Evolutionary conservation across 2,797 vertebrate species (phyloP).

Genomic region (Mus spretus): DNA sequence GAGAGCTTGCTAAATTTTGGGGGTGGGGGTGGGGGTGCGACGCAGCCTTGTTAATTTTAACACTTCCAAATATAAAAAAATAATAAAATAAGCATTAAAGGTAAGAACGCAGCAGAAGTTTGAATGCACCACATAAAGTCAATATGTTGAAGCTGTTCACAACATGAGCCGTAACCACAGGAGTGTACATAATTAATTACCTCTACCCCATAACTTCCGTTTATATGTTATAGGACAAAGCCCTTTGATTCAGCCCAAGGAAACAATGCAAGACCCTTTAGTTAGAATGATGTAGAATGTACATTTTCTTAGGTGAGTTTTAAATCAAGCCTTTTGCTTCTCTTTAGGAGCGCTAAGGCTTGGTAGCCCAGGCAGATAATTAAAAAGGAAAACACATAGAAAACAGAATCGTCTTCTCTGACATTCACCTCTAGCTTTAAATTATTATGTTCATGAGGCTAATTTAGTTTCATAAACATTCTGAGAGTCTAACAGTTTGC

Average conservation of each 20-base stretch:
- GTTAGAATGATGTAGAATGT: background rate
- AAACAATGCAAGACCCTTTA: background rate
- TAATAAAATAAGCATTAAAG: background rate
- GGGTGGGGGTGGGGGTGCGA: too few species aligned
- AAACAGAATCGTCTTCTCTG: background rate
- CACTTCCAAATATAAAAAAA: slow-evolving; percentile 41
- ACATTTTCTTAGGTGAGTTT: background rate
- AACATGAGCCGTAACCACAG: background rate
- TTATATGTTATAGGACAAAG: background rate
- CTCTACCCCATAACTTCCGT: background rate
- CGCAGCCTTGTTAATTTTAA: background rate
- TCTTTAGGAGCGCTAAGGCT: background rate
- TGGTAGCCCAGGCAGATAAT: background rate
- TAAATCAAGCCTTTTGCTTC: background rate
- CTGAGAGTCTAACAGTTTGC: background rate
- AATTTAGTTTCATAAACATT: background rate
- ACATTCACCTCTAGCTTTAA: background rate
- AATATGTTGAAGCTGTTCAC: background rate
- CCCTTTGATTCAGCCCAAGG: background rate
- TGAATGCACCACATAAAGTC: background rate
- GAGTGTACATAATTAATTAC: background rate
- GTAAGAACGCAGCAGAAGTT: background rate
- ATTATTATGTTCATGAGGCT: background rate
- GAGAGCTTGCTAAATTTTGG: background rate
- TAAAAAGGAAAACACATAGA: background rate